Evolutionary conservation across 2,797 vertebrate genomes (phyloP).

Genomic region (Sebastes goodei): DNA sequence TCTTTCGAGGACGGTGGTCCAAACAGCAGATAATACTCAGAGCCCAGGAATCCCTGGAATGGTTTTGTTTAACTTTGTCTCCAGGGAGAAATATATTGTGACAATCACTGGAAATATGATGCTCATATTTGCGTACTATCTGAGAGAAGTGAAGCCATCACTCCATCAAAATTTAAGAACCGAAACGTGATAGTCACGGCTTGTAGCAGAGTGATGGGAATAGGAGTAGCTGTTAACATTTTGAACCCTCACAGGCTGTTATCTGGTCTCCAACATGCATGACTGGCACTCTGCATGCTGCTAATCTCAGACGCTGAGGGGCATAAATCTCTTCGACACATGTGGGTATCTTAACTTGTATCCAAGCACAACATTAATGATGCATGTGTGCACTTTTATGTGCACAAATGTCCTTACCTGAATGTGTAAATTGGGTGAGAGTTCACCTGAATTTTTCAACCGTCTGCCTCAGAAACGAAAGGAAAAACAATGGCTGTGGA

Average conservation of each 20-base stretch:
- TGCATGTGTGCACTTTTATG: background rate
- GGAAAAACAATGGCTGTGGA: constrained; percentile 53
- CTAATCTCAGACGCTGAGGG: constrained; percentile 38
- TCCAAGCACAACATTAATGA: constrained; percentile 5
- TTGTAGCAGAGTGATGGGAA: constrained; percentile 42
- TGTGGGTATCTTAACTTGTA: constrained; percentile 37
- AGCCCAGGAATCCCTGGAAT: constrained; percentile 79
- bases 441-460: constrained; percentile 38
- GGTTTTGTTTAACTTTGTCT: constrained; percentile 79
- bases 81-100: constrained; percentile 74
- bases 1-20: constrained; percentile 70
- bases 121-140: constrained; percentile 67
- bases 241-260: constrained; percentile 54
- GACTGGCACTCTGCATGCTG: constrained; percentile 26
- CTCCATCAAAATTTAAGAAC: constrained; percentile 68
- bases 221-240: constrained; percentile 51
- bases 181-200: constrained; percentile 61
- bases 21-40: constrained; percentile 76
- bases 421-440: background rate
- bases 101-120: constrained; percentile 72
- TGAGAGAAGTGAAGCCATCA: constrained; percentile 63
- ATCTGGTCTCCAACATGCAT: constrained; percentile 55
- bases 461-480: constrained; percentile 35
- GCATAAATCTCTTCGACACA: constrained; percentile 25
- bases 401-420: background rate